phyloP scores from a whole-genome alignment of 2,113 vertebrate species.

The Nothoprocta pentlandii region DNA sequence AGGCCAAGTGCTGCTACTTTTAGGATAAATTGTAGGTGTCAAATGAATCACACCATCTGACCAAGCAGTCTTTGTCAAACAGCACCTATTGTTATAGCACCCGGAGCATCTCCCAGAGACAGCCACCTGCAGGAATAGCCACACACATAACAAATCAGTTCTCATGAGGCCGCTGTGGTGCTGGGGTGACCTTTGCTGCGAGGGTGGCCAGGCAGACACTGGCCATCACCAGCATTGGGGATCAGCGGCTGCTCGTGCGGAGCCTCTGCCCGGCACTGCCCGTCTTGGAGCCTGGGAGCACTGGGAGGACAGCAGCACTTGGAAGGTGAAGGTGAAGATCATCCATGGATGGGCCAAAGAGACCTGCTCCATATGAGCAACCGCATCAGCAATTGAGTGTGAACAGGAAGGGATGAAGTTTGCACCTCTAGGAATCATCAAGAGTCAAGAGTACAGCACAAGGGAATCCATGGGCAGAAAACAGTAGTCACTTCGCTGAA shows the following conservation, averaged over 20 bases:
- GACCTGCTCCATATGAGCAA: background rate
- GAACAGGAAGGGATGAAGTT: background rate
- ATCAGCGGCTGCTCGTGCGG: background rate
- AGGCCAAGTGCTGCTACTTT: background rate
- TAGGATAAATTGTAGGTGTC: background rate
- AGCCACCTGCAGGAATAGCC: slow-evolving; percentile 15
- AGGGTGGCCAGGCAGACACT: background rate
- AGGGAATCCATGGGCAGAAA: background rate
- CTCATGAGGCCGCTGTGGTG: background rate
- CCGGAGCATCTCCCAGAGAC: background rate
- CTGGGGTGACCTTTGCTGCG: slow-evolving; percentile 14
- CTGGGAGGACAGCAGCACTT: accelerated
- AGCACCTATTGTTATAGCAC: background rate
- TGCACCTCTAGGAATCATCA: background rate
- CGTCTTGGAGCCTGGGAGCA: accelerated
- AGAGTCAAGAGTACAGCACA: background rate
- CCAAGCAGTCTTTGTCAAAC: background rate
- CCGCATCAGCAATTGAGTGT: background rate
- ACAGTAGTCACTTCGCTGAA: background rate
- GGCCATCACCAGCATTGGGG: background rate
- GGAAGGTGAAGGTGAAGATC: background rate
- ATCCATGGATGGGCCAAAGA: slow-evolving; percentile 14
- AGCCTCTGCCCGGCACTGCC: background rate
- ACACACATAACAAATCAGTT: background rate
- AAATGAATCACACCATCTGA: background rate